Base-by-base conservation (phyloP, 2,888 invertebrate genomes). In the Acrocyrtus sp. region DNA sequence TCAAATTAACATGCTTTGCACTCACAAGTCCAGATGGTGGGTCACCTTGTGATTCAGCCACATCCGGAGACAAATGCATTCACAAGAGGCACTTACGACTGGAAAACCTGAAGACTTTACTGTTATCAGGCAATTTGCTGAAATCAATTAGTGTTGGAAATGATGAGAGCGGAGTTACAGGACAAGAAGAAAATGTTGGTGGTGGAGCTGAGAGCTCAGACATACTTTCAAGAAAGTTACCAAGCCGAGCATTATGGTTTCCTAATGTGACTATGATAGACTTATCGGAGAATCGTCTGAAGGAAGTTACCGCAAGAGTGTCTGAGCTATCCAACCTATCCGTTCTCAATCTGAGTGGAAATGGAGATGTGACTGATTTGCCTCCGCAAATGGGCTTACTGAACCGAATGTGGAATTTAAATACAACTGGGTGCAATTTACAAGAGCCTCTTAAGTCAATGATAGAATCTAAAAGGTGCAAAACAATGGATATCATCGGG, bases 321-420 rank as follows among this genome's bases (percentile, higher is more conserved):
- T 92, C 94, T 81, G 93, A 95, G 83, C 88, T 98, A 3, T 88
- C 87, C 72, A 93, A 94, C 84, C 87, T 99, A 2, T 95, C 96
- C n/a, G 96, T 98, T 43, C 87, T 98, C 43, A 98, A 97, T 84
- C 89, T 98, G 54, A 94, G 94, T 82, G 92, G 93, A 50, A 96
- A 96, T 85, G 81, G 87, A 86, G 94, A 94, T 43, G 90, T 96
- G 61, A 89, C 89, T 4, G 93, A 96, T 82, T 88, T 99, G 62
- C 98, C 98, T 0, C 93, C 98, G 0, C 95, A 97, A 84, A 92
- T 99, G 90, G 98, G 99, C 0, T 86, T 97, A 6, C 87, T 98
- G 1, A 75, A 93, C 0, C 90, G 96, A n/a, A 87, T 99, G 43
- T 98, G 98, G 98, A 98, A 96, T 85, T 86, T 99, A 43, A 96